Evolutionary conservation across 1,140 invertebrate species (phyloP), one percentile per base, ranked within the genome.

Genomic region (Frieseomelitta varia): DNA sequence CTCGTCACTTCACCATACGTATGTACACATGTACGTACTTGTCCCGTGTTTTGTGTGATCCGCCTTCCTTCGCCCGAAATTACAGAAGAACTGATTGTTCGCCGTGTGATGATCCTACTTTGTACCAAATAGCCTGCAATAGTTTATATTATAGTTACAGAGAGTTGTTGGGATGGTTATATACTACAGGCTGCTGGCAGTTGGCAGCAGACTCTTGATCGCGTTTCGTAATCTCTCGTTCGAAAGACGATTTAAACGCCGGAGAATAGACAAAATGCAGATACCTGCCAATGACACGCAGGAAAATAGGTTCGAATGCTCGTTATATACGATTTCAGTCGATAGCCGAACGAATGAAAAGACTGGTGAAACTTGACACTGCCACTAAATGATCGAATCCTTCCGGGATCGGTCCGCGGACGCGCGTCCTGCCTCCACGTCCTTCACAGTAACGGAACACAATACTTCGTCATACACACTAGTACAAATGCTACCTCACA

Each of bases 401-500:
- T 69, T 81, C 39, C 68, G 67, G 14, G 79, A 75, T 69, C 56
- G 21, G 21, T 53, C 63, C 61, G 27, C 63, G 74, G 80, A 86
- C 73, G 72, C 77, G 30, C 34, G 34, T 19, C 51, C 84, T 55
- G 71, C 47, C 30, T n/a, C 6, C 39, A 47, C 39, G 61, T 63
- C 75, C 81, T 75, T 75, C 61, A 79, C 85, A 87, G 81, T 88
- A 90, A 90, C 67, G 79, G 85, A 91, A 91, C 77, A 91, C 81
- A 88, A 92, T 90, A 87, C 85, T 93, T 91, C 85, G 92, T 91
- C 86, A 92, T 77, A 77, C 75, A 89, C 85, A 92, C 89, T 91
- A 94, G 93, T 94, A 94, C 93, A 95, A 94, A 94, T 93, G 85
- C 92, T 95, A 94, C 93, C 93, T 95, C 93, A 94, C 90, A 92